Base-by-base conservation (phyloP, 2,888 invertebrate genomes). In the Apotomis turbidana region DNA sequence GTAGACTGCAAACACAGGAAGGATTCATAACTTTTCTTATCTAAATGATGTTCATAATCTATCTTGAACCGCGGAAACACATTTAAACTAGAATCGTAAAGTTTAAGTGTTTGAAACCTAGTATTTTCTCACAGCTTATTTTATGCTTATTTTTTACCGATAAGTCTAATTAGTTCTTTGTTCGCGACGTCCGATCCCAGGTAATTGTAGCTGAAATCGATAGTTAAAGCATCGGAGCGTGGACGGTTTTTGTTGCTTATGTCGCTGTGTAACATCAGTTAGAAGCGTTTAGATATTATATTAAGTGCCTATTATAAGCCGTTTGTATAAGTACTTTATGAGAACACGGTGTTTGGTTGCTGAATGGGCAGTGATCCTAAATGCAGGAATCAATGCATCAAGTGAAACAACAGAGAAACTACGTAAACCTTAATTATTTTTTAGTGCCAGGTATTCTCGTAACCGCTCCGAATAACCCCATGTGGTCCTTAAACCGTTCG, bases 191-290 rank as follows among this genome's bases (percentile, higher is more conserved):
- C 60, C 36, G 59, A 68, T 59, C 61, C n/a, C 55, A 63, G 52
- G 75, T 75, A 76, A 76, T 76, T 77, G 78, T 78, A 79, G 83
- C 84, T 83, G 87, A 89, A 89, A 90, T 87, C 88, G 87, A 90
- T 87, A 89, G 89, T 88, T 79, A 81, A 87, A 80, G 80, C 88
- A 76, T 75, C 81, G 82, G 78, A 88, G 78, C 89, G 86, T 86
- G 78, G 81, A 70, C 80, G 81, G 81, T 88, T 88, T 89, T 88
- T 86, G 79, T 13, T 0, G 12, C 41, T 63, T 15, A n/a, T n/a
- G 49, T 9, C 49, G 15, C 62, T 57, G 12, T 57, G 15, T 51
- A 51, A 61, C 66, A 55, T 59, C 36, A 61, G 49, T 62, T 67
- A 57, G 41, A 15, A 63, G 15, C 51, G 57, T 71, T 68, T 57